Evolutionary conservation across 2,888 invertebrate genomes (phyloP).

Genomic region (Noctua janthe): DNA sequence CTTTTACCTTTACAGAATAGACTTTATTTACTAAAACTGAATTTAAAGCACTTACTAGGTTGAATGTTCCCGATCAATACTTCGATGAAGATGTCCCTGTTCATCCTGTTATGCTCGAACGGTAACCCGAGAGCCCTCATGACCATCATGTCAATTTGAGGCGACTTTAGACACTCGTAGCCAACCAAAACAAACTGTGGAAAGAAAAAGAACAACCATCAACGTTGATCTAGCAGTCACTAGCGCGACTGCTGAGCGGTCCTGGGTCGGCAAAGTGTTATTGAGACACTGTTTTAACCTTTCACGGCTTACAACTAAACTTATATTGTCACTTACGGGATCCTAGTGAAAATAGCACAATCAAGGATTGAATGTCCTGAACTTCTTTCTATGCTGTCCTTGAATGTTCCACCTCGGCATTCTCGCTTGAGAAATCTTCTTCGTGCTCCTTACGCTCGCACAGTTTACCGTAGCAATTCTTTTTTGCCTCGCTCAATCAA

Average conservation of each 20-base stretch:
- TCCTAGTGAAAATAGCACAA: too few species aligned
- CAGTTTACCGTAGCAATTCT: too few species aligned
- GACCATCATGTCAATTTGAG: conserved; percentile 80
- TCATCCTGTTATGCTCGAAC: conserved; percentile 83
- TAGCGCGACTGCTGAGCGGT: not conserved
- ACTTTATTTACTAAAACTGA: not conserved
- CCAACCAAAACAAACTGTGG: conserved; percentile 78
- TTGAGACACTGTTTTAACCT: too few species aligned
- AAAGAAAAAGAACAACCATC: not conserved
- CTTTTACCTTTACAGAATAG: too few species aligned
- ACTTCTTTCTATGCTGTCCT: too few species aligned
- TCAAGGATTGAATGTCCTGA: too few species aligned
- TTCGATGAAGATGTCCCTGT: conserved; percentile 77
- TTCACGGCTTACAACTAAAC: too few species aligned
- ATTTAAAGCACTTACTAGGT: conserved; percentile 72
- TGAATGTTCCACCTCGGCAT: too few species aligned
- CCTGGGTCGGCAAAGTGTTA: not conserved
- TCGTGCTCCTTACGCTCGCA: too few species aligned
- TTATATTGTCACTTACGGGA: too few species aligned
- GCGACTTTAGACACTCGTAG: conserved; percentile 81
- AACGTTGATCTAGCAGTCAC: not conserved
- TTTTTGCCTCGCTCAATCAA: too few species aligned
- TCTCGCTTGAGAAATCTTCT: too few species aligned
- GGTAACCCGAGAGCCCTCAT: conserved; percentile 83
- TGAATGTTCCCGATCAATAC: conserved; percentile 81